Conservation (phyloP, 2,888 invertebrate genomes). For the Atethmia centrago region DNA sequence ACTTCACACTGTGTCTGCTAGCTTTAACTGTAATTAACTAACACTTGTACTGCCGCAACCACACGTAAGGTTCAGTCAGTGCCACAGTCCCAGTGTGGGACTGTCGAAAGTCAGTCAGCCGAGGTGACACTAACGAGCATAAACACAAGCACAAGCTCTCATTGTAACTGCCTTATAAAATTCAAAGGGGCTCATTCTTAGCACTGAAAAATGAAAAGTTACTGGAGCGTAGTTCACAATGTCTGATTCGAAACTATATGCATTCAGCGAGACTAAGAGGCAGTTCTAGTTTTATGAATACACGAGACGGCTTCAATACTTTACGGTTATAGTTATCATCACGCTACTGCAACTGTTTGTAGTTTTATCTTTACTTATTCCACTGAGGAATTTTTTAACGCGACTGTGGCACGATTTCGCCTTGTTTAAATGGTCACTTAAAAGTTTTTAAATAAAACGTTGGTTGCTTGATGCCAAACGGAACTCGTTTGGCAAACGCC, state of each 20-base stretch:
- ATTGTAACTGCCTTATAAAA: constrained; percentile 20
- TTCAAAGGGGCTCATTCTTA: constrained; percentile 16
- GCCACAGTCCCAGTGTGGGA: background rate
- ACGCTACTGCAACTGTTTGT: constrained; percentile 60
- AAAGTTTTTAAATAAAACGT: constrained; percentile 60
- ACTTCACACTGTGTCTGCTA: constrained; percentile 1
- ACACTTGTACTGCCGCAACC: background rate
- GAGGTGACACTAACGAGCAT: constrained; percentile 18
- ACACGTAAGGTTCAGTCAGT: background rate
- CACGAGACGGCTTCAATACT: constrained; percentile 56
- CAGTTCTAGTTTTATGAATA: constrained; percentile 57
- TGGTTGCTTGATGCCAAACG: constrained; percentile 51
- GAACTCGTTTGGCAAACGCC: constrained; percentile 56
- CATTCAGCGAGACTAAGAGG: constrained; percentile 48
- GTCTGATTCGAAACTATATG: constrained; percentile 58
- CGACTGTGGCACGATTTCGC: constrained; percentile 42
- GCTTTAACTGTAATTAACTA: constrained; percentile 40
- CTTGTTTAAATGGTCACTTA: constrained; percentile 51
- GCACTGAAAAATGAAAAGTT: constrained; percentile 40
- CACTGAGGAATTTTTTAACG: constrained; percentile 26
- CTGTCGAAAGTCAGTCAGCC: background rate
- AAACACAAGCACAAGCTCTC: constrained; percentile 15
- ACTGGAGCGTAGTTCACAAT: constrained; percentile 54
- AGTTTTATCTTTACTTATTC: constrained; percentile 40
- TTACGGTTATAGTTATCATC: constrained; percentile 63